Base-by-base conservation (phyloP, 1,140 invertebrate species). In the Pygmarrhopalites habei region DNA sequence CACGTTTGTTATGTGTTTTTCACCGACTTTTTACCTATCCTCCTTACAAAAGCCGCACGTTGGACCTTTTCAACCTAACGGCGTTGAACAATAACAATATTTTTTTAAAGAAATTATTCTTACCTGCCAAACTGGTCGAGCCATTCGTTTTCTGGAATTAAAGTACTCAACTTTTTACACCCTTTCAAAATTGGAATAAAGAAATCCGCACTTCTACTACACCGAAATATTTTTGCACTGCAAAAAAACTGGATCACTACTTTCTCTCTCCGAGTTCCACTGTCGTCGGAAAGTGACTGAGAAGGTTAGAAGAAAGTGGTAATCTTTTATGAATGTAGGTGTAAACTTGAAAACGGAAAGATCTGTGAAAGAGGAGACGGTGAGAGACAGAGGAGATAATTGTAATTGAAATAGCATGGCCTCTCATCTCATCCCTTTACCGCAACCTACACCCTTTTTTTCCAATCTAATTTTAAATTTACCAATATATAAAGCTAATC, bases 91-190 rank as follows among this genome's bases (percentile, higher is more conserved):
- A n/a, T n/a, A n/a, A n/a, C n/a, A n/a, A n/a, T n/a, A n/a, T n/a
- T n/a, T n/a, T n/a, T n/a, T n/a, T n/a, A n/a, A n/a, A n/a, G n/a
- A n/a, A n/a, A n/a, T n/a, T 7, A 17, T 21, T 15, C 56, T 58
- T 43, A 58, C 58, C 25, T 60, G 58, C 58, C 58, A 60, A 47
- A 60, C 44, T 28, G 58, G 58, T 49, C 58, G 43, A 12, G 58
- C 47, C 58, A 60, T 58, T 58, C n/a, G n/a, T n/a, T n/a, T 59
- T 44, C 26, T 17, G 17, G 35, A 17, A 39, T 39, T 10, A 39
- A 39, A 10, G 7, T 10, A 39, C 7, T 39, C 17, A 17, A 10
- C 7, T 17, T 7, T 39, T 7, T 39, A 39, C 35, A 17, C 10
- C 17, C 7, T 10, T 10, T 17, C 17, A 10, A 39, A 39, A 7